phyloP scores from a whole-genome alignment of 2,888 invertebrate genomes.

The Epinotia bilunana region DNA sequence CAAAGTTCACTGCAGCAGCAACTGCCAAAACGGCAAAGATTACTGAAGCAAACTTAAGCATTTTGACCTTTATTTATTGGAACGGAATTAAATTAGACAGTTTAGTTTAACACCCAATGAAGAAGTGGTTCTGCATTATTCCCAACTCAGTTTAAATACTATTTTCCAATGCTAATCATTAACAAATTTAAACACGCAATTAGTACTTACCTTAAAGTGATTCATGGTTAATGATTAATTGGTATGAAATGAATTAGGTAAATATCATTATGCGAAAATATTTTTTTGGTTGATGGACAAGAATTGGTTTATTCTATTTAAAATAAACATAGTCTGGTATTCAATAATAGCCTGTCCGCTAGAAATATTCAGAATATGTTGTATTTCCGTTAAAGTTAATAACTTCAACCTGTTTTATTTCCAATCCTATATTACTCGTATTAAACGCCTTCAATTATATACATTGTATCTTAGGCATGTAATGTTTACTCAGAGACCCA shows the following conservation, averaged over 20 bases:
- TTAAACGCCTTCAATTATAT: too few relatives aligned
- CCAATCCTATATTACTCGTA: too few relatives aligned
- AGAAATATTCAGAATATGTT: too few relatives aligned
- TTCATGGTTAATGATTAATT: not conserved
- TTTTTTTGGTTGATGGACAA: too few relatives aligned
- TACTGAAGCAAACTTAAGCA: constrained; percentile 18
- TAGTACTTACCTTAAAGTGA: not conserved
- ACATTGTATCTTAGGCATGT: too few relatives aligned
- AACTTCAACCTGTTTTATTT: too few relatives aligned
- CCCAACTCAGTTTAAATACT: constrained; percentile 23
- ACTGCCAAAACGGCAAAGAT: constrained; percentile 20
- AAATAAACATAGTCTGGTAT: too few relatives aligned
- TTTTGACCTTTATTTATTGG: not conserved
- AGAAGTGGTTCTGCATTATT: not conserved
- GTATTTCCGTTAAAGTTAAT: too few relatives aligned
- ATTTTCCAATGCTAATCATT: not conserved
- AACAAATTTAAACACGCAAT: constrained; percentile 16
- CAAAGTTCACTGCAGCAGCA: constrained; percentile 20
- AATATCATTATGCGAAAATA: not conserved
- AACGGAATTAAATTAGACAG: not conserved
- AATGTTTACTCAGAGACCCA: too few relatives aligned
- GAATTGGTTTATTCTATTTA: too few relatives aligned
- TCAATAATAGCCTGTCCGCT: too few relatives aligned
- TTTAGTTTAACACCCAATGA: not conserved
- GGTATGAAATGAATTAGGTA: not conserved